phyloP scores from a whole-genome alignment of 2,888 invertebrate species.

The Lepidocyrtoides sp. region DNA sequence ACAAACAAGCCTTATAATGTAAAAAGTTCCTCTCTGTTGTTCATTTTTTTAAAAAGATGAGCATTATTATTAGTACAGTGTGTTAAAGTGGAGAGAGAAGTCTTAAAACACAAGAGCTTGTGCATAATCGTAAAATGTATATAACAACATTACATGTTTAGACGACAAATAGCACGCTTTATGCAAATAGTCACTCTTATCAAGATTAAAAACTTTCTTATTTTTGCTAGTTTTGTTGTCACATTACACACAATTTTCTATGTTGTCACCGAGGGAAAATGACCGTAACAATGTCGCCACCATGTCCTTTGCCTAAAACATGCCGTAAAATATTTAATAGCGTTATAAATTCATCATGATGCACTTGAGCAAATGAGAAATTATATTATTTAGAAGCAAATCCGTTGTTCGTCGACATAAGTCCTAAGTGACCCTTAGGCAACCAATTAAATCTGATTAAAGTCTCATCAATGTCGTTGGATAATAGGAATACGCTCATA shows the following conservation, averaged over 20 bases:
- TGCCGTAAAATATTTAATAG: not conserved
- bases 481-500: too few species aligned
- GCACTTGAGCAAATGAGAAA: not conserved
- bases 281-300: not conserved
- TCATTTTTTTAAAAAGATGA: not conserved
- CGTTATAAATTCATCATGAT: not conserved
- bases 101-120: not conserved
- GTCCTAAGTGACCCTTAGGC: not conserved
- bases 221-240: slow-evolving; percentile 12
- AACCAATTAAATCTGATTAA: slow-evolving; percentile 3
- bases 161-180: not conserved
- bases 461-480: not conserved
- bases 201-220: slow-evolving; percentile 52
- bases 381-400: not conserved
- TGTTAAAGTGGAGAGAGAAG: not conserved
- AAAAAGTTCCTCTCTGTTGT: not conserved
- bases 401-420: not conserved
- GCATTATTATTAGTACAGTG: not conserved
- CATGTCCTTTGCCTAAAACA: not conserved
- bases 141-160: slow-evolving; percentile 14
- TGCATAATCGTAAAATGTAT: not conserved
- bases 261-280: slow-evolving; percentile 39
- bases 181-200: slow-evolving; percentile 44
- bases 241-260: slow-evolving; percentile 3
- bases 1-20: slow-evolving; percentile 16